Base-by-base conservation (phyloP, 2,888 invertebrate species). In the Hemistola chrysoprasaria region DNA sequence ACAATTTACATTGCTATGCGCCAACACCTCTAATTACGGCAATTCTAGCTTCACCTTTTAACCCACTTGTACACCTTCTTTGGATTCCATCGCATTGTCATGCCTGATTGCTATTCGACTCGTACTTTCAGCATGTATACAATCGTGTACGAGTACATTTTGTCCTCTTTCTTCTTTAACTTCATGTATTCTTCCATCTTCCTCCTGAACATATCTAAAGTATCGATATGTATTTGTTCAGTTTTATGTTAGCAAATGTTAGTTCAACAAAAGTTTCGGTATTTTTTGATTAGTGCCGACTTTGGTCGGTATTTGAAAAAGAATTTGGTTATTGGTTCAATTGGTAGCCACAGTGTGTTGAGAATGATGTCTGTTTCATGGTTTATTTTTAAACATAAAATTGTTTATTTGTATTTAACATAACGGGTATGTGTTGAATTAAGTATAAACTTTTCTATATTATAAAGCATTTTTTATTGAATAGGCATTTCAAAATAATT, bases 41-140 rank as follows among this genome's bases (percentile, higher is more conserved):
- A 77, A 65, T 69, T 72, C 76, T 71, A 72, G 71, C 65, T 71
- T 85, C 85, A 86, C 86, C 85, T 84, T 86, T 84, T 85, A 86
- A 86, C 86, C 87, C 70, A 86, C 70, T 84, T 85, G 80, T 62
- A 62, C 65, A 59, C 53, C 67, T 63, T 51, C 66, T 71, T 67
- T 76, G 74, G 78, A 83, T 80, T 77, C 85, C 83, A 70, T 64
- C 55, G 71, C 75, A 83, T 84, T 86, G 84, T 85, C 54, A 45
- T 40, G 36, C 41, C 47, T 47, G 41, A 55, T 55, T 50, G 48
- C 48, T 63, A 63, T 63, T 60, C 63, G 39, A 46, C 38, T 50
- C 55, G 50, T 55, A 53, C 53, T 50, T 56, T 50, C 51, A 46
- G 49, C 51, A 46, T 33, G 39, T 31, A 43, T 38, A 40, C 41